Conservation (phyloP, 1,140 invertebrate genomes). For the Oncopeltus fasciatus region DNA sequence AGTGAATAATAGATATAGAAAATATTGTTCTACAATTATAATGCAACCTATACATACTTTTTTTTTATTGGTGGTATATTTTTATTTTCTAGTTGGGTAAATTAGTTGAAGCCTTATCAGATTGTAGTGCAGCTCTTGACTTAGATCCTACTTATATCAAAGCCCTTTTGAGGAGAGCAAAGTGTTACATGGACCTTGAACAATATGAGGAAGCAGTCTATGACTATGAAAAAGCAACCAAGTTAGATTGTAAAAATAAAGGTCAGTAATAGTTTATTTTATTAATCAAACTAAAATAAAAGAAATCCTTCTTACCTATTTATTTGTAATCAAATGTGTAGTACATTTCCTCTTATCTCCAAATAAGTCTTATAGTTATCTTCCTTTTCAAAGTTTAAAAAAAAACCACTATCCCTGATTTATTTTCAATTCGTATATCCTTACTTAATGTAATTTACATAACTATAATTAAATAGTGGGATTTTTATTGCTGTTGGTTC, state of each 20-base stretch:
- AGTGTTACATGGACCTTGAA: constrained; percentile 68
- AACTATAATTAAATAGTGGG: no score
- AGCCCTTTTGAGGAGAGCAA: constrained; percentile 70
- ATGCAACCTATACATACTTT: no score
- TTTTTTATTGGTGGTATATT: no score
- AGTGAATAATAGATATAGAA: no score
- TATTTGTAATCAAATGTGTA: neutral
- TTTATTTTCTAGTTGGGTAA: constrained; percentile 48
- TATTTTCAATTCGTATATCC: no score
- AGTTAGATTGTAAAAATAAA: constrained; percentile 66
- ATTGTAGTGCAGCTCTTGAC: constrained; percentile 72
- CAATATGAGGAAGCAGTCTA: constrained; percentile 78
- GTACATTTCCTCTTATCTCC: no score
- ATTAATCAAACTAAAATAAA: neutral
- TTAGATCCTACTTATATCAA: constrained; percentile 83
- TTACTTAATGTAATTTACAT: no score
- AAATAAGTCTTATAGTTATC: no score
- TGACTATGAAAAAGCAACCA: constrained; percentile 77
- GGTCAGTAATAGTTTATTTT: constrained; percentile 30
- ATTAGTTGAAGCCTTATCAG: constrained; percentile 63
- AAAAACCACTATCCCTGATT: no score
- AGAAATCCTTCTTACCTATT: neutral
- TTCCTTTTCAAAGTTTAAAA: no score
- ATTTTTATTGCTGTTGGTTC: no score
- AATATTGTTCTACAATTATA: no score